Conservation (phyloP, 2,797 vertebrate species). For the Hippocampus kuda region DNA sequence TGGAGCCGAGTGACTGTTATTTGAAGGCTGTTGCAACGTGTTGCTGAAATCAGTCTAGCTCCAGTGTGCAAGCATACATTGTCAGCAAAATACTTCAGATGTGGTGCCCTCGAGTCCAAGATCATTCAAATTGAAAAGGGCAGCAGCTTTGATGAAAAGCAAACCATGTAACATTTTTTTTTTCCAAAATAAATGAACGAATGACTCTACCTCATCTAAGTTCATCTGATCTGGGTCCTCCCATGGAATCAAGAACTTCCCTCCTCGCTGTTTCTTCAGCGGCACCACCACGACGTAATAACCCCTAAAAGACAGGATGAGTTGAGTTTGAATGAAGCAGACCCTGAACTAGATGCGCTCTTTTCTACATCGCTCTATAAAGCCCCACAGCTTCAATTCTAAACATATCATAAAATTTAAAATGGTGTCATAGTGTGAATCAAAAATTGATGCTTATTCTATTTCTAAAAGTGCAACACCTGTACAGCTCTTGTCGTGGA, state of each 20-base stretch:
- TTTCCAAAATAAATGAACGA: not conserved
- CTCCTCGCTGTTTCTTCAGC: slow-evolving; percentile 87
- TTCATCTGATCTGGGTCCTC: slow-evolving; percentile 96
- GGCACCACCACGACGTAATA: slow-evolving; percentile 96
- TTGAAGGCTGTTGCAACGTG: not conserved
- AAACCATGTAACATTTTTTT: not conserved
- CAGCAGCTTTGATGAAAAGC: not conserved
- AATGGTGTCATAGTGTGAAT: not conserved
- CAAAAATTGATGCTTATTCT: not conserved
- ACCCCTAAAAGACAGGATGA: slow-evolving; percentile 68
- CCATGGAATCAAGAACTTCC: slow-evolving; percentile 90
- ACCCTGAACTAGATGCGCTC: not conserved
- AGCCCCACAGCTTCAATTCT: not conserved
- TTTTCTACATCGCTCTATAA: not conserved
- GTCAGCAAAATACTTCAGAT: not conserved
- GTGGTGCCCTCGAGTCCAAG: not conserved
- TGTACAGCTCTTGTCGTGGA: not conserved
- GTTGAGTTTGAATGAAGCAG: slow-evolving; percentile 5
- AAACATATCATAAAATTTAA: not conserved
- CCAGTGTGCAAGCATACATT: not conserved
- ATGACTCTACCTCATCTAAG: slow-evolving; percentile 81
- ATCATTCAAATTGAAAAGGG: not conserved
- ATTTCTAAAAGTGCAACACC: not conserved
- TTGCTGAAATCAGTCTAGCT: not conserved
- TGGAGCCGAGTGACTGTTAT: not conserved